A percentile compares a stretch with the other conserved stretches of the same genome.
Conservation (phyloP, 2,888 invertebrate species). For the Acleris emargana region DNA sequence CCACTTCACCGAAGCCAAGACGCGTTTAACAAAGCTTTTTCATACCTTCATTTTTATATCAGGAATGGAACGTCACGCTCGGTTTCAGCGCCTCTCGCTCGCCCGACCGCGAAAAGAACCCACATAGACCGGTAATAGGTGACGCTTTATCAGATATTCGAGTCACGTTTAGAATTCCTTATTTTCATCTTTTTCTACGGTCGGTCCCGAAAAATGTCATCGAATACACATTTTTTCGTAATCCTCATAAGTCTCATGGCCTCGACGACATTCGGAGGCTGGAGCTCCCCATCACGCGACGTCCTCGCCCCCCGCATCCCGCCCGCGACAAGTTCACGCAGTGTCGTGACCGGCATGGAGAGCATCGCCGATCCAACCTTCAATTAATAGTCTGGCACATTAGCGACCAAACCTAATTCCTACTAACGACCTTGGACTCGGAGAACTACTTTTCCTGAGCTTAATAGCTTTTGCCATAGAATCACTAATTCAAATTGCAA, state of each 20-base stretch:
- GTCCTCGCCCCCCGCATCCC: slow-evolving; percentile 48
- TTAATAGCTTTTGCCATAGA: slow-evolving; percentile 9
- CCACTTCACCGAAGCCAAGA: slow-evolving; percentile 79
- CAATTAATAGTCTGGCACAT: slow-evolving; percentile 61
- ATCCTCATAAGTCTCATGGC: slow-evolving; percentile 82
- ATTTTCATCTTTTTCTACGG: slow-evolving; percentile 83
- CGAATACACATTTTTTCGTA: slow-evolving; percentile 83
- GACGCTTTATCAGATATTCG: slow-evolving; percentile 73
- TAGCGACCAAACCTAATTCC: slow-evolving; percentile 42
- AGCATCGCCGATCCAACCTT: slow-evolving; percentile 57
- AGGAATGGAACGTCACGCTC: slow-evolving; percentile 81
- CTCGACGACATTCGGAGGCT: slow-evolving; percentile 62
- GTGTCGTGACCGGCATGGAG: slow-evolving; percentile 70
- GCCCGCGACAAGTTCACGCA: slow-evolving; percentile 65
- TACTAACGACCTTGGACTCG: slow-evolving; percentile 27
- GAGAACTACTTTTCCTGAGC: slow-evolving; percentile 3
- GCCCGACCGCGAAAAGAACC: slow-evolving; percentile 79
- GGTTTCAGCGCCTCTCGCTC: slow-evolving; percentile 75
- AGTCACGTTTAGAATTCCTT: slow-evolving; percentile 82
- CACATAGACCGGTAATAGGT: slow-evolving; percentile 79
- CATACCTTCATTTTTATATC: slow-evolving; percentile 82
- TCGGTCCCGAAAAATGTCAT: slow-evolving; percentile 82
- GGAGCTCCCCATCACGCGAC: slow-evolving; percentile 54
- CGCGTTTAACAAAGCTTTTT: slow-evolving; percentile 83
- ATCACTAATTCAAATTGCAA: slow-evolving; percentile 11